These are phyloP conservation scores for Amiota minor DNA, from an alignment of 2,888 invertebrate genomes.

Conservation along the genomic window DNA sequence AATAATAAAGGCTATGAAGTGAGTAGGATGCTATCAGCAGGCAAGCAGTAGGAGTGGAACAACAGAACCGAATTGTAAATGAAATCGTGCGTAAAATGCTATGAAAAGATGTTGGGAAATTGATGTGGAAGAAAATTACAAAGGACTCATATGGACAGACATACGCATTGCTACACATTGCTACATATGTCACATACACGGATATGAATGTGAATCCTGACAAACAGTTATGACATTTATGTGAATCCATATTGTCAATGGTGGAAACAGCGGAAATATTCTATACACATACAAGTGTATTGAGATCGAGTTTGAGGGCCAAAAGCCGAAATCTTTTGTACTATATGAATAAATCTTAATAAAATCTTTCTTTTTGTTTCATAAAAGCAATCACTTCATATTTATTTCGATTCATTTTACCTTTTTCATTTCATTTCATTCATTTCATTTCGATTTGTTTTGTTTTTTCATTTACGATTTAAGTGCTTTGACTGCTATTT, in stretches of 20 bases:
- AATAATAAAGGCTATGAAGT: too few species aligned
- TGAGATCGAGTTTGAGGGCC: not conserved
- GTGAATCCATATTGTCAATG: too few species aligned
- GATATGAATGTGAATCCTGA: conserved; percentile 12
- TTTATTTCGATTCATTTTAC: not conserved
- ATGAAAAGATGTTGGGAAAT: conserved; percentile 62
- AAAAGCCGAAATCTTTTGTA: not conserved
- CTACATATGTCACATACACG: conserved; percentile 10
- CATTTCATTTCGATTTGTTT: not conserved
- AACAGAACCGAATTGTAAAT: conserved; percentile 45
- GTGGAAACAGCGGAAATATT: too few species aligned
- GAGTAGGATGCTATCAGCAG: conserved; percentile 32
- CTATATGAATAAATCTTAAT: conserved; percentile 14
- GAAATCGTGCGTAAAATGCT: conserved; percentile 64
- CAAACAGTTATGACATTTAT: conserved; percentile 26
- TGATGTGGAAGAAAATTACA: conserved; percentile 62
- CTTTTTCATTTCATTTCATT: not conserved
- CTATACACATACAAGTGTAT: too few species aligned
- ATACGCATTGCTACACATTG: not conserved
- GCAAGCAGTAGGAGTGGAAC: not conserved
- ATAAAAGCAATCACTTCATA: conserved; percentile 17
- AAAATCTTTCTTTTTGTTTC: conserved; percentile 20
- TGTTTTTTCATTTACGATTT: not conserved
- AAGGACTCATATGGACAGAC: conserved; percentile 47
- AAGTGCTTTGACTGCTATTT: conserved; percentile 18